Conservation (phyloP, 1,140 invertebrate genomes). For the Panulirus ornatus region DNA sequence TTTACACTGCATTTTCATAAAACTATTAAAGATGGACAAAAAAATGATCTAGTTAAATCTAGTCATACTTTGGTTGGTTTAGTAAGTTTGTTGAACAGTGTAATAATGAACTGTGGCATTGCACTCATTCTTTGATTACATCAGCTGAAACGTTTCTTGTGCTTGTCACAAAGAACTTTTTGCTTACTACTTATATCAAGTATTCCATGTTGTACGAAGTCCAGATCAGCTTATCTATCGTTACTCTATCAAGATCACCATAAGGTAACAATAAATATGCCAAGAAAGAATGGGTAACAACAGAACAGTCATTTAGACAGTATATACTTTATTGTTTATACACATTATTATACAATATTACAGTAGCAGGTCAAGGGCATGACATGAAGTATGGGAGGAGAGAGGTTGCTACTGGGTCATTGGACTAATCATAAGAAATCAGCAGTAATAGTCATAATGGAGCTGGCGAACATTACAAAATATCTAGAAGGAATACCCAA, state of each 20-base stretch:
- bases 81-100: too few relatives aligned
- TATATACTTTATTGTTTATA: slow-evolving; percentile 54
- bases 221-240: not conserved
- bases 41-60: too few relatives aligned
- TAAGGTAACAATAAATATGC: not conserved
- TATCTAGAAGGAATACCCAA: slow-evolving; percentile 1
- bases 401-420: not conserved
- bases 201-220: too few relatives aligned
- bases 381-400: not conserved
- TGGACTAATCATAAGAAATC: not conserved
- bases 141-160: not conserved
- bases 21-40: too few relatives aligned
- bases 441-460: not conserved
- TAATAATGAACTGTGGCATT: too few relatives aligned
- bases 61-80: too few relatives aligned
- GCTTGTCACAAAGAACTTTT: not conserved
- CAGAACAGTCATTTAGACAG: not conserved
- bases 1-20: too few relatives aligned
- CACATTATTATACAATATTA: slow-evolving; percentile 63
- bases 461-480: not conserved
- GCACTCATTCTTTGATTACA: too few relatives aligned
- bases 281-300: not conserved
- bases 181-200: not conserved
- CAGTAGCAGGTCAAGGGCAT: not conserved
- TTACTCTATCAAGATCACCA: not conserved